Percentiles rank a stretch among this genome's conserved stretches.
Conservation (phyloP, 2,797 vertebrate species). For the Typhlichthys subterraneus region DNA sequence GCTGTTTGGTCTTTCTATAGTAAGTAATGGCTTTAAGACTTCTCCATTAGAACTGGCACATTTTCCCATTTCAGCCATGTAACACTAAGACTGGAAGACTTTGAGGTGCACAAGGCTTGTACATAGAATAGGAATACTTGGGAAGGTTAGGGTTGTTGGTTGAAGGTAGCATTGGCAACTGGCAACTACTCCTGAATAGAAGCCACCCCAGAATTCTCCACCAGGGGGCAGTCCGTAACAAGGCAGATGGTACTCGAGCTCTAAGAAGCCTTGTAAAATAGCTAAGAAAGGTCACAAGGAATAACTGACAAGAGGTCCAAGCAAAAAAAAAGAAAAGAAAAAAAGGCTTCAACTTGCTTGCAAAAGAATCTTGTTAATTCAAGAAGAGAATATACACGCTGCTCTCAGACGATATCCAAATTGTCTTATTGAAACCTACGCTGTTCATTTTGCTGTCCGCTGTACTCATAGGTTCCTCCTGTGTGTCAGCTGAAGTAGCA, state of each 20-base stretch:
- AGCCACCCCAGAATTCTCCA: conserved; percentile 41
- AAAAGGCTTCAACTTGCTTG: conserved; percentile 16
- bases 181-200: conserved; percentile 25
- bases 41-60: conserved; percentile 46
- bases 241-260: conserved; percentile 51
- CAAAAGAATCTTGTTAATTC: conserved; percentile 33
- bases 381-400: conserved; percentile 15
- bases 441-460: conserved; percentile 20
- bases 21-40: conserved; percentile 63
- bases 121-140: conserved; percentile 47
- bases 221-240: conserved; percentile 69
- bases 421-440: neutral
- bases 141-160: conserved; percentile 56
- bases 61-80: conserved; percentile 51
- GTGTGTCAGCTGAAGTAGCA: conserved; percentile 47
- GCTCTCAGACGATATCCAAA: conserved; percentile 12
- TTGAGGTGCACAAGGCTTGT: conserved; percentile 39
- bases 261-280: conserved; percentile 31
- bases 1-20: conserved; percentile 73
- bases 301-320: conserved; percentile 17
- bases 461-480: conserved; percentile 39
- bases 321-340: conserved; percentile 28
- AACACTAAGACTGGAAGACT: conserved; percentile 57
- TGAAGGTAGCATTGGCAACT: conserved; percentile 48
- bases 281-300: conserved; percentile 28